phyloP scores from a whole-genome alignment of 2,888 invertebrate genomes.

The Ophion obscuratus region DNA sequence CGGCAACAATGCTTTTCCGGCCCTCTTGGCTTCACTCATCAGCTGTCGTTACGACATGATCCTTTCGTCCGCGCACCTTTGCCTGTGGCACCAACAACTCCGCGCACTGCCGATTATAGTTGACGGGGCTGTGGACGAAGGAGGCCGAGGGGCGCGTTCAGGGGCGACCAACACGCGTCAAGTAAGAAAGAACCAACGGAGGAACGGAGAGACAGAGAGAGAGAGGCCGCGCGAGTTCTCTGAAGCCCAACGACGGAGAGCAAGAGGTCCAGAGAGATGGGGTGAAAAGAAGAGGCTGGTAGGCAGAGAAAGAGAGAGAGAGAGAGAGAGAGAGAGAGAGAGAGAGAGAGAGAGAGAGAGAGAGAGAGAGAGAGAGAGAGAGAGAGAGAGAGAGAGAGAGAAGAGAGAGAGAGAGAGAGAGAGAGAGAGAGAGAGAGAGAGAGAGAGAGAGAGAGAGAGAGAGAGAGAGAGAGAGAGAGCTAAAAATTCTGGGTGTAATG shows the following conservation, averaged over 20 bases:
- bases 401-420: background rate
- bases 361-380: constrained; percentile 27
- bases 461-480: constrained; percentile 22
- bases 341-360: too few relatives aligned
- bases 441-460: too few relatives aligned
- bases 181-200: constrained; percentile 1
- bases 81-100: constrained; percentile 3
- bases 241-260: background rate
- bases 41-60: constrained; percentile 18
- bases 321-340: too few relatives aligned
- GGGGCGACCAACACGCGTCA: background rate
- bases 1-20: constrained; percentile 14
- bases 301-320: background rate
- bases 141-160: background rate
- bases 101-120: constrained; percentile 8
- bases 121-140: constrained; percentile 4
- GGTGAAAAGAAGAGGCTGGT: constrained; percentile 31
- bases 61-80: background rate
- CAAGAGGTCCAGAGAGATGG: background rate
- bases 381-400: background rate
- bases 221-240: constrained; percentile 14
- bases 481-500: constrained; percentile 74
- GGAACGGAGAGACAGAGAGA: constrained; percentile 8
- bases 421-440: too few relatives aligned
- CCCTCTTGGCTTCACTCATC: background rate